These are phyloP conservation scores for Thaumetopoea pityocampa DNA, from an alignment of 1,140 invertebrate species.

Conservation along the genomic window DNA sequence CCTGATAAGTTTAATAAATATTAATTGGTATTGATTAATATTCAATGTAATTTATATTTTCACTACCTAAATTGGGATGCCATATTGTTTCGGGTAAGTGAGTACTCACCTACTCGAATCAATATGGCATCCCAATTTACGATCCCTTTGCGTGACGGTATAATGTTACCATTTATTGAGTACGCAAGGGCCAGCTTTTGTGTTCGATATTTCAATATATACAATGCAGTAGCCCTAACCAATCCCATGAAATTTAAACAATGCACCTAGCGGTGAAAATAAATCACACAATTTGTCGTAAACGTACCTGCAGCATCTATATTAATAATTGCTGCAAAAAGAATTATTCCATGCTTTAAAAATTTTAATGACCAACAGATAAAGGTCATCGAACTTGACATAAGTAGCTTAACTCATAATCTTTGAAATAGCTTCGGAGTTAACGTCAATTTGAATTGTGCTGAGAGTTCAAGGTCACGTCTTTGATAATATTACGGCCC, in stretches of 20 bases:
- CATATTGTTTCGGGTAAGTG: too few species aligned
- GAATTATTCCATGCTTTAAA: constrained; percentile 3
- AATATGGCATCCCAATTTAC: constrained; percentile 4
- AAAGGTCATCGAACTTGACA: constrained; percentile 32
- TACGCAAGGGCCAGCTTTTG: constrained; percentile 32
- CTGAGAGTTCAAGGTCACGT: constrained; percentile 39
- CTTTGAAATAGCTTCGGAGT: constrained; percentile 31
- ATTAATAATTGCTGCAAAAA: constrained; percentile 1
- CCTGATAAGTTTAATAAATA: constrained; percentile 3
- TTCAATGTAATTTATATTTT: too few species aligned
- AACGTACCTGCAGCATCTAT: constrained; percentile 20
- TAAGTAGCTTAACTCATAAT: constrained; percentile 26
- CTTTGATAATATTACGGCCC: constrained; percentile 3
- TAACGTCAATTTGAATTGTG: constrained; percentile 36
- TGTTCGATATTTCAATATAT: constrained; percentile 29
- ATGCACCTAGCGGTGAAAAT: constrained; percentile 26
- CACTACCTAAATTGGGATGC: constrained; percentile 6
- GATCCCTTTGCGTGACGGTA: constrained; percentile 28
- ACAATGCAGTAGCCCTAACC: constrained; percentile 31
- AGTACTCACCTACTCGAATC: too few species aligned
- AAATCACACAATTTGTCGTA: constrained; percentile 14
- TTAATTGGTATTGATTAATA: constrained; percentile 9
- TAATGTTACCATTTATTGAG: constrained; percentile 33
- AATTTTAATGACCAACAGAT: constrained; percentile 10
- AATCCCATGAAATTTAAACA: constrained; percentile 43